phyloP scores from a whole-genome alignment of 2,113 vertebrate genomes.

The Crocuta crocuta region DNA sequence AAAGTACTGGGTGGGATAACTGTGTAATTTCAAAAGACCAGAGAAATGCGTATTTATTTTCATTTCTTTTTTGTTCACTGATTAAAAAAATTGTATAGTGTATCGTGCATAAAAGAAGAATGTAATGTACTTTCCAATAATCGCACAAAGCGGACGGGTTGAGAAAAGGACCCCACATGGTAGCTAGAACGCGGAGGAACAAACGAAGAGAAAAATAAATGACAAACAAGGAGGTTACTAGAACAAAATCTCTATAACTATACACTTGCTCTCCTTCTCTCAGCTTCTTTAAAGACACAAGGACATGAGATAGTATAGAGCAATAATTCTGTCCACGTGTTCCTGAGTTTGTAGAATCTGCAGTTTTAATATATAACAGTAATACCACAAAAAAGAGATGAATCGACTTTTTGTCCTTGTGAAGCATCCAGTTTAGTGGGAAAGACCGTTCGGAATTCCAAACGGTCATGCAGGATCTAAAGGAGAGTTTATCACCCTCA shows the following conservation, averaged over 20 bases:
- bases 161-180: background rate
- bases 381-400: background rate
- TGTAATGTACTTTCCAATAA: background rate
- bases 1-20: background rate
- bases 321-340: background rate
- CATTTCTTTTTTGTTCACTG: background rate
- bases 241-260: background rate
- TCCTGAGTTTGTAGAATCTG: background rate
- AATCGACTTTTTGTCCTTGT: no score
- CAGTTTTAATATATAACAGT: background rate
- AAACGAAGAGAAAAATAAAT: background rate
- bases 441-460: no score
- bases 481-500: background rate
- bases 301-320: background rate
- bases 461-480: background rate
- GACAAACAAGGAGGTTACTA: background rate
- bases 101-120: background rate
- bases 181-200: background rate
- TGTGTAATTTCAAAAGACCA: background rate
- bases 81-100: background rate
- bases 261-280: background rate
- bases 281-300: background rate
- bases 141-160: background rate
- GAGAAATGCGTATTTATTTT: background rate
- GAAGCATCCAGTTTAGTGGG: no score